These are phyloP conservation scores for Podarcis cretensis DNA, from an alignment of 2,113 vertebrate species.

Conservation along the genomic window DNA sequence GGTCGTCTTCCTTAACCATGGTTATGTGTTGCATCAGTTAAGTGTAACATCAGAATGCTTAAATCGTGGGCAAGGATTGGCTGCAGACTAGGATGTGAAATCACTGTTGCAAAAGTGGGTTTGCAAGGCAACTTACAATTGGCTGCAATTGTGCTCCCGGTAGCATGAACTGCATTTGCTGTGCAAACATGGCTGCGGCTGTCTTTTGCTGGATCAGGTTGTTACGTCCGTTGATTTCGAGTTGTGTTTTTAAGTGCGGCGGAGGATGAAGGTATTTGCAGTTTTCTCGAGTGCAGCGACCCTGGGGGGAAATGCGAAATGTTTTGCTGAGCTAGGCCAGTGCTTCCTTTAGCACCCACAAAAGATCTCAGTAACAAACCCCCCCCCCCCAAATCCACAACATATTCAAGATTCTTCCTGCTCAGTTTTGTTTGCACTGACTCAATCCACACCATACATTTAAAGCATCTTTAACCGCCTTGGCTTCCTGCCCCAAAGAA, in stretches of 20 bases:
- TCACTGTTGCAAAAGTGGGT: too few relatives aligned
- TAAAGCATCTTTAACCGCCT: too few relatives aligned
- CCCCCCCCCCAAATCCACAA: too few relatives aligned
- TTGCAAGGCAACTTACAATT: conserved; percentile 82
- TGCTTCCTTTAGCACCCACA: too few relatives aligned
- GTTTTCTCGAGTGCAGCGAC: conserved; percentile 95
- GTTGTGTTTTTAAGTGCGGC: conserved; percentile 96
- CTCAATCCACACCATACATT: too few relatives aligned
- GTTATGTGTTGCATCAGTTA: neutral
- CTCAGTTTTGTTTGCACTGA: too few relatives aligned
- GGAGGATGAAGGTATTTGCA: conserved; percentile 99
- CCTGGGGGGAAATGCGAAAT: conserved; percentile 74
- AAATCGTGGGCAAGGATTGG: too few relatives aligned
- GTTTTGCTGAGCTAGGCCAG: conserved; percentile 3
- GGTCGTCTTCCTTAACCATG: neutral
- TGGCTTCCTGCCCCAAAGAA: too few relatives aligned
- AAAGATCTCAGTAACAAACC: too few relatives aligned
- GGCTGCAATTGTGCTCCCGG: conserved; percentile 92
- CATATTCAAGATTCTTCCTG: too few relatives aligned
- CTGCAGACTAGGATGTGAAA: too few relatives aligned
- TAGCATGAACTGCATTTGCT: conserved; percentile 98
- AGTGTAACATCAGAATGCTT: too few relatives aligned
- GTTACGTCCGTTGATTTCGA: conserved; percentile 97
- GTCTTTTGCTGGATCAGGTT: conserved; percentile 99
- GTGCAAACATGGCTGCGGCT: conserved; percentile 94